Conservation (phyloP, 2,113 vertebrate genomes). For the Labeo catla region DNA sequence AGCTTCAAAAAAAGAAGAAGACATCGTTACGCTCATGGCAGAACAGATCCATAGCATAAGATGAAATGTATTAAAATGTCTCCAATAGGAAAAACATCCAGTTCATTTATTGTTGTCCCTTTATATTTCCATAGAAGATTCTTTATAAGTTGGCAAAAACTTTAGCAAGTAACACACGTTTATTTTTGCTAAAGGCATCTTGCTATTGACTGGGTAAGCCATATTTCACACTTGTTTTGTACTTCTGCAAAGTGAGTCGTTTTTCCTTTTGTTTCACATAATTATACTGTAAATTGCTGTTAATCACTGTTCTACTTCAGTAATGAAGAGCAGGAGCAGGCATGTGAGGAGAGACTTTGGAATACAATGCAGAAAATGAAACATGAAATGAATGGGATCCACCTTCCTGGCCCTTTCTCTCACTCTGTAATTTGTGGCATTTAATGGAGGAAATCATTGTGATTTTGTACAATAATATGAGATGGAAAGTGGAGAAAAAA, state of each 20-base stretch:
- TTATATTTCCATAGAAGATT: not conserved
- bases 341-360: constrained; percentile 38
- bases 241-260: constrained; percentile 20
- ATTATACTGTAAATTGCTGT: constrained; percentile 60
- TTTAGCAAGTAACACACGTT: not conserved
- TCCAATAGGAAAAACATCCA: too few relatives aligned
- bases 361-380: constrained; percentile 63
- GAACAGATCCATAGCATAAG: constrained; percentile 17
- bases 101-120: too few relatives aligned
- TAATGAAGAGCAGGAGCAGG: constrained; percentile 48
- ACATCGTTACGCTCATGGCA: not conserved
- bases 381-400: constrained; percentile 55
- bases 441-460: constrained; percentile 52
- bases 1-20: constrained; percentile 10
- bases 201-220: not conserved
- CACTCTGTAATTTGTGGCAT: constrained; percentile 55
- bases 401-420: constrained; percentile 50
- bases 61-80: constrained; percentile 9
- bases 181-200: not conserved
- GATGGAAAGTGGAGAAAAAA: constrained; percentile 42
- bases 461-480: constrained; percentile 50
- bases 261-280: constrained; percentile 55
- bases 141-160: not conserved
- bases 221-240: constrained; percentile 27
- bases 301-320: constrained; percentile 57